Conservation (phyloP, 2,113 vertebrate species). For the Nasalis larvatus region DNA sequence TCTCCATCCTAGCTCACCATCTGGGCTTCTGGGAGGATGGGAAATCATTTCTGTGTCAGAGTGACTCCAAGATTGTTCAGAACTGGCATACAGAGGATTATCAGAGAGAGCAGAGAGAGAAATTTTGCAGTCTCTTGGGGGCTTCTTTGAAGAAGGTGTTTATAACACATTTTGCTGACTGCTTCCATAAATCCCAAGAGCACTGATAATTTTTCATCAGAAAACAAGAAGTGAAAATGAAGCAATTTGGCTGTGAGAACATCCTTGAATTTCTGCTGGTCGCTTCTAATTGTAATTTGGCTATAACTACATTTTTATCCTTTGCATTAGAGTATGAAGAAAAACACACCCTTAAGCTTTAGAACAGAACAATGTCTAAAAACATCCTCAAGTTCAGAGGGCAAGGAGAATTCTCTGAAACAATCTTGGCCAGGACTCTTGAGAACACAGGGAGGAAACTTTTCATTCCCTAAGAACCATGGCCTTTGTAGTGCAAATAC, state of each 20-base stretch:
- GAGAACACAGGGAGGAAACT: slow-evolving; percentile 24
- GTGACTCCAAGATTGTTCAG: slow-evolving; percentile 38
- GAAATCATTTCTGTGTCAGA: slow-evolving; percentile 27
- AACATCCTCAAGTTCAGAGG: slow-evolving; percentile 37
- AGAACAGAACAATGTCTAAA: slow-evolving; percentile 9
- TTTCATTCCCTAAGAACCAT: slow-evolving; percentile 29
- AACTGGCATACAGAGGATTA: slow-evolving; percentile 48
- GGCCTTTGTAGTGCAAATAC: background rate
- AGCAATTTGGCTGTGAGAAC: slow-evolving; percentile 45
- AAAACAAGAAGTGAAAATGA: slow-evolving; percentile 70
- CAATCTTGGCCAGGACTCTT: background rate
- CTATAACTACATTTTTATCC: slow-evolving; percentile 49
- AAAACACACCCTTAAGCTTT: background rate
- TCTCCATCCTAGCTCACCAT: background rate
- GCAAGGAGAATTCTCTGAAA: background rate
- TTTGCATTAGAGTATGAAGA: slow-evolving; percentile 20
- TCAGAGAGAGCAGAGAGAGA: slow-evolving; percentile 49
- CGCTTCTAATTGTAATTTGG: slow-evolving; percentile 62
- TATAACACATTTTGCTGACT: slow-evolving; percentile 66
- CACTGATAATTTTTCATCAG: slow-evolving; percentile 45
- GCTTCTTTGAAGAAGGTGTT: slow-evolving; percentile 59
- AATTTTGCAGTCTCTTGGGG: slow-evolving; percentile 12
- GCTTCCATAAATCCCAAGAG: slow-evolving; percentile 68
- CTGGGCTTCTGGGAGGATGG: background rate
- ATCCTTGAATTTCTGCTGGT: slow-evolving; percentile 39